phyloP scores from a whole-genome alignment of 2,888 invertebrate genomes.

The Chrysopilus asiliformis region DNA sequence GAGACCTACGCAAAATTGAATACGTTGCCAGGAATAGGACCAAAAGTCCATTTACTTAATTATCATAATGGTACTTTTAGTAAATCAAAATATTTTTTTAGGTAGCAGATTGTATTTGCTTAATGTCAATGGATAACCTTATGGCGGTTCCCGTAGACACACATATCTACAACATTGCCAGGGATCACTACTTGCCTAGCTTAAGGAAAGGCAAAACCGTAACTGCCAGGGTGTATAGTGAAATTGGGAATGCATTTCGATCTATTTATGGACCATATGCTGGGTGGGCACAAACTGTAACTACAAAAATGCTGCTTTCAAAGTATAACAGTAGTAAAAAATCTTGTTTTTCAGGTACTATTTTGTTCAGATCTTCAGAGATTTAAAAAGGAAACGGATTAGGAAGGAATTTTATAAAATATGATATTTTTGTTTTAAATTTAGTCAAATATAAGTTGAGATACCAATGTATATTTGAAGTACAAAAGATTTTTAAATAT shows the following conservation, averaged over 20 bases:
- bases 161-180: constrained; percentile 86
- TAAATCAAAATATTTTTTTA: constrained; percentile 26
- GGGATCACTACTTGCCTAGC: constrained; percentile 64
- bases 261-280: constrained; percentile 71
- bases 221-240: constrained; percentile 69
- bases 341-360: constrained; percentile 44
- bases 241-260: constrained; percentile 72
- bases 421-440: too few relatives aligned
- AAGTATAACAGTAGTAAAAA: too few relatives aligned
- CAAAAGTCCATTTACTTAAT: constrained; percentile 52
- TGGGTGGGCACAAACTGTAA: constrained; percentile 92
- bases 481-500: too few relatives aligned
- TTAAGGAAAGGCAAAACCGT: constrained; percentile 56
- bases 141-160: constrained; percentile 91
- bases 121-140: constrained; percentile 87
- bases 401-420: too few relatives aligned
- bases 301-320: constrained; percentile 2
- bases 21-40: constrained; percentile 77
- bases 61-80: neutral
- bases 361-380: constrained; percentile 71
- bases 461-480: too few relatives aligned
- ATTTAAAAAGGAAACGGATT: constrained; percentile 45
- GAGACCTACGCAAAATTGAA: constrained; percentile 62
- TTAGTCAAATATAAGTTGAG: too few relatives aligned
- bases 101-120: constrained; percentile 95